Evolutionary conservation across 2,888 invertebrate genomes (phyloP).

Genomic region (Netelia fuscicornis): DNA sequence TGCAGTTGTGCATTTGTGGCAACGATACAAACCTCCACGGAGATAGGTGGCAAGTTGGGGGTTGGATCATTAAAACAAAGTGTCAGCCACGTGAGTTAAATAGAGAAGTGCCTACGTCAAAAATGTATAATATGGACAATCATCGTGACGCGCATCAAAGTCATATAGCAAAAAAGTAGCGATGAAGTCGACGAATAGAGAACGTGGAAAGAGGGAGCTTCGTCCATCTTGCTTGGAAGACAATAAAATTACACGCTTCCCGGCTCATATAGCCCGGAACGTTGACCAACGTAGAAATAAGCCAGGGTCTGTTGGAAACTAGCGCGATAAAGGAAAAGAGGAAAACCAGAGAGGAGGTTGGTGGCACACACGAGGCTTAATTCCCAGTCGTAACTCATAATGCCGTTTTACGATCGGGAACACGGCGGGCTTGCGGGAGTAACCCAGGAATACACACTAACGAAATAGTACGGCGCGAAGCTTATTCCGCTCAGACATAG

Average conservation of each 20-base stretch:
- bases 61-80: too few species aligned
- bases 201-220: neutral
- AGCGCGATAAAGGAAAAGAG: neutral
- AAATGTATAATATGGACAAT: slow-evolving; percentile 71
- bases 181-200: neutral
- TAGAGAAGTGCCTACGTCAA: slow-evolving; percentile 40
- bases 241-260: neutral
- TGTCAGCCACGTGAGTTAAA: slow-evolving; percentile 42
- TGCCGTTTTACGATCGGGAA: slow-evolving; percentile 76
- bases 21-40: too few species aligned
- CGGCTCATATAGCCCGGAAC: neutral
- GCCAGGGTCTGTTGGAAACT: neutral
- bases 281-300: slow-evolving; percentile 34
- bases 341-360: neutral
- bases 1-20: too few species aligned
- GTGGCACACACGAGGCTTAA: slow-evolving; percentile 72
- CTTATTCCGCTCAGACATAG: slow-evolving; percentile 1
- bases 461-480: slow-evolving; percentile 18
- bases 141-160: slow-evolving; percentile 62
- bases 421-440: slow-evolving; percentile 30
- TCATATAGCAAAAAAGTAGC: neutral
- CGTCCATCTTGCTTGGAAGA: neutral
- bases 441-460: neutral
- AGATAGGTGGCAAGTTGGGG: too few species aligned
- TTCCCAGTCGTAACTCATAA: slow-evolving; percentile 80